phyloP scores from a whole-genome alignment of 2,113 vertebrate genomes.

The Edolisoma coerulescens region DNA sequence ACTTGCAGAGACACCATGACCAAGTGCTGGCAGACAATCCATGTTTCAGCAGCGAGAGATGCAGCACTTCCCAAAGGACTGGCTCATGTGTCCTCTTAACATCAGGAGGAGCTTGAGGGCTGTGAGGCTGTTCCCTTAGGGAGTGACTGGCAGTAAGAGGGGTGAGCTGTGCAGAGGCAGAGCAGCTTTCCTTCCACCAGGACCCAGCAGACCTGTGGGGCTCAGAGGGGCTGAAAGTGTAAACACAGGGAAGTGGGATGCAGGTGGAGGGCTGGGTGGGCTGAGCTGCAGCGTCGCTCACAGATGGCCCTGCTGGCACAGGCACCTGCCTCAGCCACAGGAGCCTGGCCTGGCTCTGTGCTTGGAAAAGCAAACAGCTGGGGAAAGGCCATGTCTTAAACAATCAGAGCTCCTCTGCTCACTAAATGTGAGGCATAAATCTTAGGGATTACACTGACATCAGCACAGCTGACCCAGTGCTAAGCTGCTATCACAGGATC shows the following conservation, averaged over 20 bases:
- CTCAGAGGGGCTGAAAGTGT: neutral
- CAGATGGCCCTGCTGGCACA: neutral
- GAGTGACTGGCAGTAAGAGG: neutral
- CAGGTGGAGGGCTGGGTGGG: neutral
- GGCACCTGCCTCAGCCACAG: neutral
- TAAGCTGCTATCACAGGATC: neutral
- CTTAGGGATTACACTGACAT: neutral
- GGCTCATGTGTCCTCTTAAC: fast-evolving
- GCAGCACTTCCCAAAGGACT: neutral
- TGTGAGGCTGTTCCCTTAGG: fast-evolving
- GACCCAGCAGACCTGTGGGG: neutral
- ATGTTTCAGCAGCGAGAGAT: neutral
- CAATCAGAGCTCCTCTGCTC: neutral
- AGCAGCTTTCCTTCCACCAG: neutral
- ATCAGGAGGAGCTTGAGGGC: fast-evolving
- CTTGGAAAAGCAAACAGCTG: neutral
- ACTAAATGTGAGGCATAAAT: neutral
- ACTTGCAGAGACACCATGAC: fast-evolving
- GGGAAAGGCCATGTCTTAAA: neutral
- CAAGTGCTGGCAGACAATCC: neutral
- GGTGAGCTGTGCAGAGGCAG: neutral
- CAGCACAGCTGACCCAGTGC: neutral
- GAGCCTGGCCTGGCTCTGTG: neutral
- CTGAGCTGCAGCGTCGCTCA: neutral
- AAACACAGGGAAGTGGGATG: neutral